Conservation (phyloP, 2,797 vertebrate species). For the Lophius americanus region DNA sequence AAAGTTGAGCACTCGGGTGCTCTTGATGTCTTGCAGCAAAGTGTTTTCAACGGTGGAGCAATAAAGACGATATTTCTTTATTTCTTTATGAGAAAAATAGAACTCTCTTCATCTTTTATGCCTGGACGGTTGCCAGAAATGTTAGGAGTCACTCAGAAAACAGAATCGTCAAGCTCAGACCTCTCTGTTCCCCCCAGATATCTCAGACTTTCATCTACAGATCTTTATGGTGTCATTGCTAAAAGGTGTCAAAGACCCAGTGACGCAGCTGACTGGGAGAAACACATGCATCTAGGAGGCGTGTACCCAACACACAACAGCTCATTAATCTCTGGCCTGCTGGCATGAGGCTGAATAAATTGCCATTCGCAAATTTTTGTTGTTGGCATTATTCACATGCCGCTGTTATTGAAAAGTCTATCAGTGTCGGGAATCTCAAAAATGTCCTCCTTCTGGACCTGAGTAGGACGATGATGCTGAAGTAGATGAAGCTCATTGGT, state of each 20-base stretch:
- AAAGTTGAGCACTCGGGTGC: conserved; percentile 8
- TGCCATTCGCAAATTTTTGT: conserved; percentile 9
- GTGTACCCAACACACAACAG: conserved; percentile 39
- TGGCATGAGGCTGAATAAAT: conserved; percentile 30
- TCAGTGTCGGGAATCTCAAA: no score
- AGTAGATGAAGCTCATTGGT: no score
- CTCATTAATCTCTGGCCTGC: conserved; percentile 52
- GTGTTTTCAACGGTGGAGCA: conserved; percentile 4
- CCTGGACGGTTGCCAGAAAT: not conserved
- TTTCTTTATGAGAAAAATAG: conserved; percentile 1
- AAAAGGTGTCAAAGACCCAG: not conserved
- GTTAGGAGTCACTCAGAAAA: not conserved
- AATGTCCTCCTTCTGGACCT: no score
- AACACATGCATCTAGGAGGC: conserved; percentile 11
- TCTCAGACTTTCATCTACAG: not conserved
- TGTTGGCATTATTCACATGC: no score
- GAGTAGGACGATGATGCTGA: no score
- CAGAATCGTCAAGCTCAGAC: not conserved
- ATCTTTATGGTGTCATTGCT: not conserved
- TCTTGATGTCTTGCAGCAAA: conserved; percentile 12
- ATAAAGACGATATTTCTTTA: not conserved
- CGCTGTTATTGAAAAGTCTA: no score
- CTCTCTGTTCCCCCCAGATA: not conserved
- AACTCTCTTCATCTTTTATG: not conserved
- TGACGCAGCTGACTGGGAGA: conserved; percentile 8